phyloP scores from a whole-genome alignment of 2,797 vertebrate genomes.

The Pelodytes ibericus region DNA sequence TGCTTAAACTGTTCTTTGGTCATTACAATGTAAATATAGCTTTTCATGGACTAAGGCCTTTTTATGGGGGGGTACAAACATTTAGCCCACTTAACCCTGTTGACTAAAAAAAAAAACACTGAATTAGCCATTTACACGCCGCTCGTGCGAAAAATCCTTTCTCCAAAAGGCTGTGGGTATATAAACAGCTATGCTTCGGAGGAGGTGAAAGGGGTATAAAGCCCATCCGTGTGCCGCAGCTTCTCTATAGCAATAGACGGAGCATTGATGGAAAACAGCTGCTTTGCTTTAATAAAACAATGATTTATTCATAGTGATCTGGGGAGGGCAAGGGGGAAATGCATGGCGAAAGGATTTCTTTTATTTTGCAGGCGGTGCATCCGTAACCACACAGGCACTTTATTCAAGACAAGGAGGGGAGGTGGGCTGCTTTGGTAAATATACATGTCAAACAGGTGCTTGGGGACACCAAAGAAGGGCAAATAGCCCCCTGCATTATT shows the following conservation, averaged over 20 bases:
- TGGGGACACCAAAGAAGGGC: background rate
- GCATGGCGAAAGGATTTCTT: slow-evolving; percentile 49
- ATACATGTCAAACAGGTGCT: slow-evolving; percentile 53
- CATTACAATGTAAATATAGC: slow-evolving; percentile 74
- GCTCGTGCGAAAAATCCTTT: slow-evolving; percentile 69
- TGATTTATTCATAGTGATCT: slow-evolving; percentile 72
- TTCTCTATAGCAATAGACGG: slow-evolving; percentile 49
- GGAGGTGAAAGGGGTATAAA: slow-evolving; percentile 65
- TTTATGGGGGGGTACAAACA: slow-evolving; percentile 65
- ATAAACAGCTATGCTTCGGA: slow-evolving; percentile 70
- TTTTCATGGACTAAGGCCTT: slow-evolving; percentile 72
- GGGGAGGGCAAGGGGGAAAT: slow-evolving; percentile 42
- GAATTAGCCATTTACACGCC: slow-evolving; percentile 69
- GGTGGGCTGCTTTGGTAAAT: slow-evolving; percentile 38
- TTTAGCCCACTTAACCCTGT: slow-evolving; percentile 74
- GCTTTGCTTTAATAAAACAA: slow-evolving; percentile 71
- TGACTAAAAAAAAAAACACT: slow-evolving; percentile 69
- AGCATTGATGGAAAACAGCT: slow-evolving; percentile 66
- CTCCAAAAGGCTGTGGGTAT: slow-evolving; percentile 71
- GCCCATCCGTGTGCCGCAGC: slow-evolving; percentile 68
- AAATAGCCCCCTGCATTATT: background rate
- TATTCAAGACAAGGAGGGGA: slow-evolving; percentile 37
- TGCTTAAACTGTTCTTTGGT: slow-evolving; percentile 68
- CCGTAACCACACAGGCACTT: slow-evolving; percentile 45
- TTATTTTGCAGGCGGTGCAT: slow-evolving; percentile 50